These are phyloP conservation scores for Drosophila erecta DNA, from an alignment of 1,140 invertebrate species.

Conservation along the genomic window DNA sequence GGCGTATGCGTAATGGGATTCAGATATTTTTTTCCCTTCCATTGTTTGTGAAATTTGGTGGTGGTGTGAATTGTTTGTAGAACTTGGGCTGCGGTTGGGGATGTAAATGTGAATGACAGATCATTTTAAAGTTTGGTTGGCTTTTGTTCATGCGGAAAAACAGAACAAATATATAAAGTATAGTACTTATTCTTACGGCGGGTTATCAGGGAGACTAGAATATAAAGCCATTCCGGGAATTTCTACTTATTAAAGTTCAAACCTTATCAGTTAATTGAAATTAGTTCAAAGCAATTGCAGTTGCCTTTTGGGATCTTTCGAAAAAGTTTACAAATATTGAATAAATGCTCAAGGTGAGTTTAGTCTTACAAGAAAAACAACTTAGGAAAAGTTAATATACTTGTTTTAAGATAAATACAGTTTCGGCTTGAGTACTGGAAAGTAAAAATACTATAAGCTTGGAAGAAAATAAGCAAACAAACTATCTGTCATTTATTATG, in stretches of 20 bases:
- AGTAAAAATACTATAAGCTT: too few relatives aligned
- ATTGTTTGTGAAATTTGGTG: conserved; percentile 18
- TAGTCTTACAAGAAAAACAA: too few relatives aligned
- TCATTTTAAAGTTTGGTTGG: conserved; percentile 30
- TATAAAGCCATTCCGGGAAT: conserved; percentile 8
- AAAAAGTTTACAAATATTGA: too few relatives aligned
- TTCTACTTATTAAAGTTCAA: conserved; percentile 14
- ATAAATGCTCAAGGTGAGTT: too few relatives aligned
- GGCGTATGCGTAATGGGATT: conserved; percentile 58
- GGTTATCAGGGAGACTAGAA: conserved; percentile 18
- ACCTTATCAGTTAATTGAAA: conserved; percentile 18
- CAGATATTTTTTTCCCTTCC: background rate
- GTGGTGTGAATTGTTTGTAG: conserved; percentile 22
- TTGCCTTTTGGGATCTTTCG: background rate
- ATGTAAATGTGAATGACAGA: conserved; percentile 35
- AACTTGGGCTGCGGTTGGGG: background rate
- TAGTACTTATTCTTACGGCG: background rate
- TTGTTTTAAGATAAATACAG: too few relatives aligned
- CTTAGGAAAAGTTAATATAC: too few relatives aligned
- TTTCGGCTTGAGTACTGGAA: too few relatives aligned
- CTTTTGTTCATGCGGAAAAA: conserved; percentile 32
- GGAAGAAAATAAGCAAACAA: too few relatives aligned
- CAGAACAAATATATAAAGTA: conserved; percentile 9
- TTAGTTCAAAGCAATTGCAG: background rate
- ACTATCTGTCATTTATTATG: too few relatives aligned